A percentile compares a stretch with the other conserved stretches of the same genome.
Evolutionary conservation across 2,888 invertebrate genomes (phyloP).

Genomic region (Xestia ashworthii): DNA sequence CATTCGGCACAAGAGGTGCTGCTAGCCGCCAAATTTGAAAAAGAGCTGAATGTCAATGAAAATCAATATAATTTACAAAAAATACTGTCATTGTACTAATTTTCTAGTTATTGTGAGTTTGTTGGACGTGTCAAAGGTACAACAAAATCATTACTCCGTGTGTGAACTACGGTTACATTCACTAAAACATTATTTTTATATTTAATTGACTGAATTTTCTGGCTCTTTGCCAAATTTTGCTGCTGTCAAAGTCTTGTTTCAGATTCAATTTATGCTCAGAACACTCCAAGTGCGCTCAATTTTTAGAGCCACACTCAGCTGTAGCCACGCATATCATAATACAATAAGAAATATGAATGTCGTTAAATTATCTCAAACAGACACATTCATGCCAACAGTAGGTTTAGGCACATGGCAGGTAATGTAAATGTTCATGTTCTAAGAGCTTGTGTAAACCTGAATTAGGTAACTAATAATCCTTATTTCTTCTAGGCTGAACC

Average conservation of each 20-base stretch:
- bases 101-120: background rate
- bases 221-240: conserved; percentile 80
- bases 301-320: conserved; percentile 62
- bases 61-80: conserved; percentile 41
- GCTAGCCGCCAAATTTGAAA: conserved; percentile 66
- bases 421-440: conserved; percentile 54
- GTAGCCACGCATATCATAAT: conserved; percentile 66
- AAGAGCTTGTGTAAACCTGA: conserved; percentile 4
- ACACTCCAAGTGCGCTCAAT: conserved; percentile 66
- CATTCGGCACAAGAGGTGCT: conserved; percentile 7
- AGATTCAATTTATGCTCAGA: conserved; percentile 74
- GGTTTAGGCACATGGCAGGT: conserved; percentile 95
- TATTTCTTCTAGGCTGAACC: conserved; percentile 88
- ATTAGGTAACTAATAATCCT: conserved; percentile 40
- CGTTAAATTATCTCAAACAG: conserved; percentile 84
- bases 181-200: background rate
- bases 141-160: background rate
- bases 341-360: conserved; percentile 84
- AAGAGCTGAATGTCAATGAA: conserved; percentile 17
- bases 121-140: background rate
- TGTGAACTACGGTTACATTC: background rate
- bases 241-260: conserved; percentile 73
- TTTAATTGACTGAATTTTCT: conserved; percentile 60
- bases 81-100: background rate
- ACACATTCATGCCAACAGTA: conserved; percentile 92